Conservation (phyloP, 2,113 vertebrate species). For the Grammomys surdaster region DNA sequence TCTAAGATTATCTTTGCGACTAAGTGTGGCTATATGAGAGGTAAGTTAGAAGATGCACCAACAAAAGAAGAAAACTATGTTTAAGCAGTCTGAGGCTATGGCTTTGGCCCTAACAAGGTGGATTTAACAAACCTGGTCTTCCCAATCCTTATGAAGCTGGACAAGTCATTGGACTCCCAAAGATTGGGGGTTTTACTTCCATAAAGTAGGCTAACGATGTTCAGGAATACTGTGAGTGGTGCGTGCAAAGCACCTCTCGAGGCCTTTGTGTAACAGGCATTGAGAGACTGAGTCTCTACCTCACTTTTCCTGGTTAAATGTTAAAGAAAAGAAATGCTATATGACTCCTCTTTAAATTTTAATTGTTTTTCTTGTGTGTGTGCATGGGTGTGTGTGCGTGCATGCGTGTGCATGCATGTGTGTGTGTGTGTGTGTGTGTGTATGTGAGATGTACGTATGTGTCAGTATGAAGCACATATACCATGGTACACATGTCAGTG, state of each 20-base stretch:
- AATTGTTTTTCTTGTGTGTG: background rate
- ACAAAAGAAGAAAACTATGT: slow-evolving; percentile 37
- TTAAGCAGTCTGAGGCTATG: background rate
- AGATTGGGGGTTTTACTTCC: slow-evolving; percentile 41
- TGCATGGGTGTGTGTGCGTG: background rate
- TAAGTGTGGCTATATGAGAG: slow-evolving; percentile 5
- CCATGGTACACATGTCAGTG: background rate
- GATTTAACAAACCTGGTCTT: slow-evolving; percentile 13
- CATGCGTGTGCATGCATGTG: background rate
- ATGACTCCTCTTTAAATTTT: background rate
- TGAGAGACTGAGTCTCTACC: background rate
- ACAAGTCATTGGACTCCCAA: background rate
- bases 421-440: background rate
- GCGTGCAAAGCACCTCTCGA: background rate
- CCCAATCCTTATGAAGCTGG: background rate
- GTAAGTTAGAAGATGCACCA: slow-evolving; percentile 26
- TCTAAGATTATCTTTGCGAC: slow-evolving; percentile 52
- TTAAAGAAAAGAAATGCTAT: slow-evolving; percentile 27
- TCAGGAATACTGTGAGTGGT: background rate
- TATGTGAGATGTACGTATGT: background rate
- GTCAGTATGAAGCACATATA: background rate
- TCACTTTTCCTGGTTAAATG: slow-evolving; percentile 42
- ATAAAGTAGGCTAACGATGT: slow-evolving; percentile 11
- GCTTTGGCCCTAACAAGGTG: background rate
- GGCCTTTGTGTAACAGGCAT: background rate